Percentiles rank a stretch among this genome's conserved stretches.
These are phyloP conservation scores for Leptothorax acervorum DNA, from an alignment of 2,888 invertebrate genomes.

Conservation along the genomic window DNA sequence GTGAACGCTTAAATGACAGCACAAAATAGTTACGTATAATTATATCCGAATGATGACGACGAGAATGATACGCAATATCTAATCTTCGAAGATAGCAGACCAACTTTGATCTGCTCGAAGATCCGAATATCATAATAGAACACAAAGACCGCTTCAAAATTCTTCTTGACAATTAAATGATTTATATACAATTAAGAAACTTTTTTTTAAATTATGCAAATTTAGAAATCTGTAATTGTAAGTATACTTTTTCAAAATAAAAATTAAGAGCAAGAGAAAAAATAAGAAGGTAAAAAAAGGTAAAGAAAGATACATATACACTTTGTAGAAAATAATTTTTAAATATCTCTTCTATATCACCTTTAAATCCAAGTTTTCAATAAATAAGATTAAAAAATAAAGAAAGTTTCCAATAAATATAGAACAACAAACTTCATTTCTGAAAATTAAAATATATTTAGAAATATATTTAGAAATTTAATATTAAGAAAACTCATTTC, in stretches of 20 bases:
- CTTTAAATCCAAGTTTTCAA: no score
- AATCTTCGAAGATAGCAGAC: not conserved
- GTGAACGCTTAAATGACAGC: not conserved
- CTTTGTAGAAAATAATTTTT: not conserved
- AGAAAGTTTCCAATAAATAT: not conserved
- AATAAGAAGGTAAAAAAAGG: not conserved
- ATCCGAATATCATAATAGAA: not conserved
- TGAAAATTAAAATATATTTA: not conserved
- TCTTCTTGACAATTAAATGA: not conserved
- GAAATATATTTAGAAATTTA: not conserved
- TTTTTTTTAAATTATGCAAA: not conserved
- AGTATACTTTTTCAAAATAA: not conserved
- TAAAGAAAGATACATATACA: not conserved
- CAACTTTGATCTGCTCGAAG: not conserved
- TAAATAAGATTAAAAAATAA: not conserved
- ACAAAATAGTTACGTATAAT: not conserved
- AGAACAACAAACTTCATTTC: not conserved
- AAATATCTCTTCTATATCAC: not conserved
- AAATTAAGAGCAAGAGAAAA: not conserved
- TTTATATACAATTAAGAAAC: no score
- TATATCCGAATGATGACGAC: not conserved
- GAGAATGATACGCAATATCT: not conserved
- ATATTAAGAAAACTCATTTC: not conserved
- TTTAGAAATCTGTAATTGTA: not conserved
- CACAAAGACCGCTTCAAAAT: not conserved